phyloP scores from a whole-genome alignment of 2,797 vertebrate genomes.

The Arctocebus calabarensis region DNA sequence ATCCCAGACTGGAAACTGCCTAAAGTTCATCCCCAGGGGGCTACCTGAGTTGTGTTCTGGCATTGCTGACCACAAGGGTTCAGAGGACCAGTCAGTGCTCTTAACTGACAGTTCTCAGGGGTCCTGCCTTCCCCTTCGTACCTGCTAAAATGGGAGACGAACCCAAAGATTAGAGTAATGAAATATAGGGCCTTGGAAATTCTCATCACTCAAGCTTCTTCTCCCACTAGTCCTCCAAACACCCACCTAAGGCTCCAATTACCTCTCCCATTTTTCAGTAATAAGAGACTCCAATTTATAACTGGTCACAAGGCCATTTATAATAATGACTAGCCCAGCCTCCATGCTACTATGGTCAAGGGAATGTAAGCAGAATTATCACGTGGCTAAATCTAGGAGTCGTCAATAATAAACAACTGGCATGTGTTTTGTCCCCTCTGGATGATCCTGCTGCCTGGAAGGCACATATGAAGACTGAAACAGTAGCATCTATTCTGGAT shows the following conservation, averaged over 20 bases:
- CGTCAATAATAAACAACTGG: not conserved
- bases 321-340: not conserved
- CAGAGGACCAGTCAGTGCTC: not conserved
- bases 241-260: not conserved
- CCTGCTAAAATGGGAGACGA: not conserved
- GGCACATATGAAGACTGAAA: not conserved
- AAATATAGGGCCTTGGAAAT: not conserved
- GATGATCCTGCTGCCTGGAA: not conserved
- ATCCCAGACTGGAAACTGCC: not conserved
- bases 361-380: not conserved
- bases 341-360: not conserved
- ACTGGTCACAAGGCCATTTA: not conserved
- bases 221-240: not conserved
- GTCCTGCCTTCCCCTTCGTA: not conserved
- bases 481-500: not conserved
- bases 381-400: not conserved
- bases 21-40: not conserved
- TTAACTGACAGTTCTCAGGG: not conserved
- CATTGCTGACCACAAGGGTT: not conserved
- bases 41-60: not conserved
- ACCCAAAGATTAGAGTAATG: not conserved
- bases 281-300: constrained; percentile 8
- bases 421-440: not conserved
- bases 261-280: not conserved
- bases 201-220: not conserved